These are phyloP conservation scores for Toxostoma redivivum DNA, from an alignment of 2,113 vertebrate species.

Conservation along the genomic window DNA sequence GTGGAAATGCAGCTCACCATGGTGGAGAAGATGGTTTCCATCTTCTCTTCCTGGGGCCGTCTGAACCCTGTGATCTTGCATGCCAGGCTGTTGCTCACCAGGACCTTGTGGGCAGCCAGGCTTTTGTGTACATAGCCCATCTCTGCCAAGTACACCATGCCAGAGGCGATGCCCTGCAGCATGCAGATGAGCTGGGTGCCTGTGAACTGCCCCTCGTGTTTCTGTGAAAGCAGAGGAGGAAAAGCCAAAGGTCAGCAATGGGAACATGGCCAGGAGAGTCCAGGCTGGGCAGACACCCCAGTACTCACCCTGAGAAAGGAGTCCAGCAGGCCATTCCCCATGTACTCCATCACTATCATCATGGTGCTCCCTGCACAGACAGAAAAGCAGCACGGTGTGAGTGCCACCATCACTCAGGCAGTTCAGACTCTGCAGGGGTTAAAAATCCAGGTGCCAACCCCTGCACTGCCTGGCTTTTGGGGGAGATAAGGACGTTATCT, in stretches of 20 bases:
- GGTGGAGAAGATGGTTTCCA: constrained; percentile 91
- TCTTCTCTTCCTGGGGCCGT: constrained; percentile 86
- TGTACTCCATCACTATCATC: constrained; percentile 92
- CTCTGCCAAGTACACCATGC: constrained; percentile 95
- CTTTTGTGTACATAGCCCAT: constrained; percentile 94
- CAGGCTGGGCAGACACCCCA: neutral
- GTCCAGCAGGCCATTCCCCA: constrained; percentile 88
- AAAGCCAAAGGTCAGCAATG: neutral
- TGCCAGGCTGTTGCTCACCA: constrained; percentile 84
- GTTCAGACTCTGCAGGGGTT: neutral
- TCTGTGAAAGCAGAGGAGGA: constrained; percentile 63
- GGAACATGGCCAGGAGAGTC: neutral
- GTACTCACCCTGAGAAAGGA: constrained; percentile 88
- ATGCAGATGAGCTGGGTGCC: constrained; percentile 85
- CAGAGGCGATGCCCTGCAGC: constrained; percentile 87
- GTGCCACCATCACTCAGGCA: neutral
- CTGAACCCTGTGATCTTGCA: constrained; percentile 95
- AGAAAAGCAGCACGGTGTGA: neutral
- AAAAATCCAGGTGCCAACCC: neutral
- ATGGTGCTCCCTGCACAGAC: constrained; percentile 82
- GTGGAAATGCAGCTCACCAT: constrained; percentile 76
- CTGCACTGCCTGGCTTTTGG: neutral
- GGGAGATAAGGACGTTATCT: neutral
- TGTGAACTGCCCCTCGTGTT: constrained; percentile 88
- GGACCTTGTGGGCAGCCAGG: constrained; percentile 90